Evolutionary conservation across 2,888 invertebrate genomes (phyloP), one percentile per base, ranked within the genome.

Genomic region (Oligia fasciuncula): DNA sequence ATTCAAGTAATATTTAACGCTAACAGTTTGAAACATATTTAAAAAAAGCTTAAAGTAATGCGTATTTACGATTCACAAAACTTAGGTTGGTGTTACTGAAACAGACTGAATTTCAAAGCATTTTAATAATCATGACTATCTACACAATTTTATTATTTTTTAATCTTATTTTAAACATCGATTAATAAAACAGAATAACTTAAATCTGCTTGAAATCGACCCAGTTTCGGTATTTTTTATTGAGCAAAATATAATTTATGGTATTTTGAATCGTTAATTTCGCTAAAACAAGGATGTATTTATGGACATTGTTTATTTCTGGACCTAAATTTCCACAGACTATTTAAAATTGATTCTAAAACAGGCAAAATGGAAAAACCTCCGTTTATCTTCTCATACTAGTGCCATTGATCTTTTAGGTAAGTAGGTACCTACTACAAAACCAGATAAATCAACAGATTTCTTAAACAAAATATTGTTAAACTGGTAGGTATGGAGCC

Each of bases 401-500:
- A 51, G 8, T 43, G 49, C 14, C 11, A 73, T 65, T 23, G n/a
- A 23, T 66, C 8, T 51, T 43, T 65, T 23, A 63, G 19, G 4
- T 4, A 49, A 49, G 4, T 13, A 29, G 29, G 29, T 29, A 29
- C 29, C 29, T 29, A 65, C 13, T 49, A 49, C 0, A 66, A 46
- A 54, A 60, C 54, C 9, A 19, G 6, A 29, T 43, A 49, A 73
- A 77, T 66, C 23, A 57, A 65, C 40, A 66, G 23, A 57, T 72
- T 62, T 76, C 74, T 17, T 11, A 70, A 81, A n/a, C 13, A 43
- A 43, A 5, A 65, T n/a, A 19, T 19, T 40, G 14, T 23, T 57
- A 67, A 79, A 77, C 40, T 67, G n/a, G 29, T 57, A 51, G 2
- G 14, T 69, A 54, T 14, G 23, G n/a, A 73, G n/a, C 23, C 68